A percentile compares a stretch with the other conserved stretches of the same genome.
Conservation (phyloP, 2,888 invertebrate species). For the Micropterix aruncella region DNA sequence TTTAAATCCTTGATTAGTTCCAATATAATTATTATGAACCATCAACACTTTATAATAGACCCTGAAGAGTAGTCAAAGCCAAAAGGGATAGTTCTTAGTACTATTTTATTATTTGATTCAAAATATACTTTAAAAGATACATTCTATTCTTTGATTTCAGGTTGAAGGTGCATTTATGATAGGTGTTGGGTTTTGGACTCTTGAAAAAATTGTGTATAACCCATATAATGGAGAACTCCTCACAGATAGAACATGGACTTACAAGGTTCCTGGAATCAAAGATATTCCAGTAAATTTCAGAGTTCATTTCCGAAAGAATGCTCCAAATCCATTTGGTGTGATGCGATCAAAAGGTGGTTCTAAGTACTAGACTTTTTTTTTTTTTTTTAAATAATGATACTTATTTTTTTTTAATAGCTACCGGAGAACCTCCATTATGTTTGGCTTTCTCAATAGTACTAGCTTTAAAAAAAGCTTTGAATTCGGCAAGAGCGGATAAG, state of each 20-base stretch:
- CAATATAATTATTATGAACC: too few relatives aligned
- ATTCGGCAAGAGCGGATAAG: neutral
- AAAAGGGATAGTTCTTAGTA: too few relatives aligned
- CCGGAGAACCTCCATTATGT: neutral
- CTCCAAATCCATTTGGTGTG: constrained; percentile 32
- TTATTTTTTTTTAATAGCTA: neutral
- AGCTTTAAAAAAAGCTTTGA: neutral
- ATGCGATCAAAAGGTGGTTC: constrained; percentile 37
- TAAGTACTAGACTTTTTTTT: constrained; percentile 16
- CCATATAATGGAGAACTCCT: constrained; percentile 32
- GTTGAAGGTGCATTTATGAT: constrained; percentile 7
- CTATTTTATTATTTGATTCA: too few relatives aligned
- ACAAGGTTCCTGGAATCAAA: constrained; percentile 38
- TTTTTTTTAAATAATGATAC: constrained; percentile 9
- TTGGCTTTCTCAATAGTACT: neutral
- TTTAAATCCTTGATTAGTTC: too few relatives aligned
- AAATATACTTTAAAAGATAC: too few relatives aligned
- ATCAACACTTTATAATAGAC: too few relatives aligned
- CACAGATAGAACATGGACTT: constrained; percentile 47
- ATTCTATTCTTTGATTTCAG: constrained; percentile 19
- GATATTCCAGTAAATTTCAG: constrained; percentile 42
- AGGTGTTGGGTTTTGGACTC: constrained; percentile 35
- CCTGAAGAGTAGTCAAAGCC: too few relatives aligned
- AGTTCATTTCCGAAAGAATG: constrained; percentile 31
- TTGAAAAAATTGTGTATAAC: constrained; percentile 38